These are phyloP conservation scores for Fragum sueziense DNA, from an alignment of 2,888 invertebrate species.

Conservation along the genomic window DNA sequence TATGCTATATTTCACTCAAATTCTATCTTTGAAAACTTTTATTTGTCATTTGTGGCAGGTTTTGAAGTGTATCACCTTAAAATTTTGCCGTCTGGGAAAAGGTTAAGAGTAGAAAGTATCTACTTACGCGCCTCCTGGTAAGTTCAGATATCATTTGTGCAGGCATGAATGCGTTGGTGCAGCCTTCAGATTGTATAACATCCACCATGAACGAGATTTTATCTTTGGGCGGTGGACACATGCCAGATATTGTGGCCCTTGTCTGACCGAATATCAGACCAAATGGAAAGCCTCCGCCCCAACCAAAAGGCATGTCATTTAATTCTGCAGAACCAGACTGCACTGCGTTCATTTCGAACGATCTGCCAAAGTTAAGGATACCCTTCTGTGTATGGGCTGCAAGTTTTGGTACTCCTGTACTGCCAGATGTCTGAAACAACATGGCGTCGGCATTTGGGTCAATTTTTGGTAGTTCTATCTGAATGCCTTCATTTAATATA, in stretches of 20 bases:
- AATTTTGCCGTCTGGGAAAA: no score
- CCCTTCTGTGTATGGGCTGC: slow-evolving; percentile 21
- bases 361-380: neutral
- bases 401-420: slow-evolving; percentile 46
- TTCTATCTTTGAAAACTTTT: no score
- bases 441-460: slow-evolving; percentile 13
- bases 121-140: neutral
- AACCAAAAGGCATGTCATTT: slow-evolving; percentile 36
- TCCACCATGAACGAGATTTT: slow-evolving; percentile 11
- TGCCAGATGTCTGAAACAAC: slow-evolving; percentile 47
- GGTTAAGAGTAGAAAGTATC: no score
- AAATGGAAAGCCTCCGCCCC: slow-evolving; percentile 37
- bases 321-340: neutral
- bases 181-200: slow-evolving; percentile 14
- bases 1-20: no score
- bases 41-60: no score
- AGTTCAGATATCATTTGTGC: slow-evolving; percentile 5
- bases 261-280: slow-evolving; percentile 26
- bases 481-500: neutral
- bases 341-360: neutral
- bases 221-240: slow-evolving; percentile 22
- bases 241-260: slow-evolving; percentile 19
- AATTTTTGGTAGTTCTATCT: slow-evolving; percentile 8
- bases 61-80: no score
- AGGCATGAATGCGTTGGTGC: neutral